Evolutionary conservation across 2,888 invertebrate genomes (phyloP), one percentile per base, ranked within the genome.

Genomic region (Scrobipalpa atriplicella): DNA sequence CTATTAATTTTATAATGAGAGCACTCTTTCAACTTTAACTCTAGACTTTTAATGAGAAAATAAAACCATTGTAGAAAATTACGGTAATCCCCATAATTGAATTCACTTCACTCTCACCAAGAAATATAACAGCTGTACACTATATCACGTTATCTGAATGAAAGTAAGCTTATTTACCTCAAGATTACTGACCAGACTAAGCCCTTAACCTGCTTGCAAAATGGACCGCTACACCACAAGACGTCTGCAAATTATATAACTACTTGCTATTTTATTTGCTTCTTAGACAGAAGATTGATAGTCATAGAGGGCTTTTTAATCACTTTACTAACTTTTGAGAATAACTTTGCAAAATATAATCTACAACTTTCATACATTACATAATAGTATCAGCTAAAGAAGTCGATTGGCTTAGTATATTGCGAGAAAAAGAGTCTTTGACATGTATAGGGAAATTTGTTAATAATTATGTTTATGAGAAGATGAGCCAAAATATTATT

Each of bases 221-320:
- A 11, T 58, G 38, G 58, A 58, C n/a, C 58, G 58, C 38, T 29
- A 58, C 58, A 38, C 43, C 65, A 36, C 41, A 52, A 43, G n/a
- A n/a, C n/a, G n/a, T 47, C 16, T 16, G 16, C 47, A 47, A 61
- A 47, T 47, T n/a, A 47, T 47, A 47, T 47, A 47, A 47, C 16
- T 8, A 47, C 0, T 29, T 29, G 5, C 29, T 29, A n/a, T 29
- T 3, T 3, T 29, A 29, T 10, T 29, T n/a, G 11, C 29, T 38
- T 16, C 58, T 6, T 18, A 19, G 2, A 6, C n/a, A n/a, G 16
- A n/a, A 47, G n/a, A 16, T 47, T 16, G 47, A n/a, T 47, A 47
- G 16, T n/a, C n/a, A n/a, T 29, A 5, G 13, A 43, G 43, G 3
- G 3, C 13, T 13, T 43, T 43, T 13, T 29, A 29, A 29, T 29